These are phyloP conservation scores for Scartelaos histophorus DNA, from an alignment of 2,113 vertebrate species.

Conservation along the genomic window DNA sequence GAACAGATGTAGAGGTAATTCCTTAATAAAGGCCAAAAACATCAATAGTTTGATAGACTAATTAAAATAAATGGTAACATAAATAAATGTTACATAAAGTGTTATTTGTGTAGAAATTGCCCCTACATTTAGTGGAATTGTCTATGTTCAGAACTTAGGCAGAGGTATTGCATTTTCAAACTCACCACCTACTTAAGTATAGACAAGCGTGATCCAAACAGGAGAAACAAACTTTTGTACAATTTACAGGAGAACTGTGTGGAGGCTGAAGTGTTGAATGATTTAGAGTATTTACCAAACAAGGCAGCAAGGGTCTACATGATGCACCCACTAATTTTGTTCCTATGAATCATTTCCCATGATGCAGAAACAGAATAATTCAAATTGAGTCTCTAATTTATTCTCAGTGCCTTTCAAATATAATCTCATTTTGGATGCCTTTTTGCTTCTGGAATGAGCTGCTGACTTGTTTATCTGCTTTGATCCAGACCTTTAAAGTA, in stretches of 20 bases:
- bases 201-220: neutral
- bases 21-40: no score
- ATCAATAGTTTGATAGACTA: no score
- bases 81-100: no score
- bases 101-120: no score
- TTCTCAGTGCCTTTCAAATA: slow-evolving; percentile 8
- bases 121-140: no score
- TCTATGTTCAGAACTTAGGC: no score
- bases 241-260: neutral
- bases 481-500: slow-evolving; percentile 1
- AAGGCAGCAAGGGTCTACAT: neutral
- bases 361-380: slow-evolving; percentile 21
- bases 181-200: neutral
- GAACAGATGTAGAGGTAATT: no score
- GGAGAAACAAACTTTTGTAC: neutral
- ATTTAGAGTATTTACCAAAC: slow-evolving; percentile 7
- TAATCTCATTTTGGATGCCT: slow-evolving; percentile 8
- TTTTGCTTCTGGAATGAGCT: slow-evolving; percentile 14
- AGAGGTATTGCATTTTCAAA: no score
- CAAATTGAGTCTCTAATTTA: slow-evolving; percentile 24
- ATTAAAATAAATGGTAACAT: no score
- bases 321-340: slow-evolving; percentile 4
- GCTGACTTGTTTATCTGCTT: slow-evolving; percentile 5
- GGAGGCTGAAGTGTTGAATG: neutral
- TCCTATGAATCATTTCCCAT: slow-evolving; percentile 4